phyloP scores from a whole-genome alignment of 2,888 invertebrate genomes.

The Perizoma affinitatum region DNA sequence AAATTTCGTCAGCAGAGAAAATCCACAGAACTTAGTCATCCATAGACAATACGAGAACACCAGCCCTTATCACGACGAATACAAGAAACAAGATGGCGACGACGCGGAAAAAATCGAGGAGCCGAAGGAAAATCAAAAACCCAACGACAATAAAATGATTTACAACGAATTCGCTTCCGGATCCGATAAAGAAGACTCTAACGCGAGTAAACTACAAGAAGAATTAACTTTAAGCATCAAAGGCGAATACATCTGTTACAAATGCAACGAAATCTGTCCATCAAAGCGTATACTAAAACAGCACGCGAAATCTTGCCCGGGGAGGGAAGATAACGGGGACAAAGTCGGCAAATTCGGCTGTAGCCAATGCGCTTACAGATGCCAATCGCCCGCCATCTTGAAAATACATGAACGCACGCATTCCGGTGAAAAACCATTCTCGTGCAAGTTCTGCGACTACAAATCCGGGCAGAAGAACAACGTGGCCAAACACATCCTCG shows the following conservation, averaged over 20 bases:
- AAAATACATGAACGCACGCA: constrained; percentile 80
- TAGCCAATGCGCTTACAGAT: constrained; percentile 73
- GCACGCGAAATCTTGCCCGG: constrained; percentile 63
- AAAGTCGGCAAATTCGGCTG: constrained; percentile 72
- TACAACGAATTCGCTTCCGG: constrained; percentile 48
- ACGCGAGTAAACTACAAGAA: constrained; percentile 54
- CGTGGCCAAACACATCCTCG: constrained; percentile 78
- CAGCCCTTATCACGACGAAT: constrained; percentile 62
- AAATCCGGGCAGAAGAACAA: constrained; percentile 81
- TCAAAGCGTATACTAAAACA: constrained; percentile 71
- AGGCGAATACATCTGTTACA: constrained; percentile 72
- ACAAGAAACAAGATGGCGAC: constrained; percentile 60
- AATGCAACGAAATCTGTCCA: constrained; percentile 68
- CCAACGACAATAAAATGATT: constrained; percentile 68
- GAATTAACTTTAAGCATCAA: constrained; percentile 67
- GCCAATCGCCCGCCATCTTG: constrained; percentile 78
- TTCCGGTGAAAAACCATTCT: constrained; percentile 77
- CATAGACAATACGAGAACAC: constrained; percentile 67
- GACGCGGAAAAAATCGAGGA: constrained; percentile 58
- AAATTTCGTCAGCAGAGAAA: constrained; percentile 61
- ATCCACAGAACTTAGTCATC: constrained; percentile 74
- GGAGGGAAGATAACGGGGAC: constrained; percentile 50
- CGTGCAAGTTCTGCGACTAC: constrained; percentile 77
- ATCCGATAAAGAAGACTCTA: background rate
- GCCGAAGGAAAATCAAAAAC: constrained; percentile 73